Conservation (phyloP, 2,797 vertebrate genomes). For the Labeo calbasu region DNA sequence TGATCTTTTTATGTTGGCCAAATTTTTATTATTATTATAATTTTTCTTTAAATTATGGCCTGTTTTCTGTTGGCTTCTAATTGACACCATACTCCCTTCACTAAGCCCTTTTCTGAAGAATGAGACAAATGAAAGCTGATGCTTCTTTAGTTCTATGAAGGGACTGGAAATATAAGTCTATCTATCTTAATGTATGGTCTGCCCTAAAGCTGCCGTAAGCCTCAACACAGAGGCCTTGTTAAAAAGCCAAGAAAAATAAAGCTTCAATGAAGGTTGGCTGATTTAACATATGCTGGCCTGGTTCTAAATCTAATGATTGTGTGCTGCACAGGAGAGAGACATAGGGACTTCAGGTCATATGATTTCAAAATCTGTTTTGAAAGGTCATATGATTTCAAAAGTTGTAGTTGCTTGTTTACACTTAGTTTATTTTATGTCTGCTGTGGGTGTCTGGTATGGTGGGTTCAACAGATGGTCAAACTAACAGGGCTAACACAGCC, state of each 20-base stretch:
- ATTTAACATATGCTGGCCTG: constrained; percentile 12
- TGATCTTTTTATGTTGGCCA: not conserved
- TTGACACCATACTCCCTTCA: not conserved
- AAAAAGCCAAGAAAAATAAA: constrained; percentile 21
- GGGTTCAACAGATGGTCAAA: not conserved
- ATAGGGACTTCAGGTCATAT: not conserved
- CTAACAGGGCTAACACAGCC: not conserved
- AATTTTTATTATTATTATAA: not conserved
- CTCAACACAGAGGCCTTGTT: constrained; percentile 3
- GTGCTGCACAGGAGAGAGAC: not conserved
- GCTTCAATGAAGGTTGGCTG: not conserved
- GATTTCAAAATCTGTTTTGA: not conserved
- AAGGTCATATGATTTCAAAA: not conserved
- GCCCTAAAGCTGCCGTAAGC: constrained; percentile 11
- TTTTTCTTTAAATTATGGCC: not conserved
- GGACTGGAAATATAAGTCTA: constrained; percentile 4
- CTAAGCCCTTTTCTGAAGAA: not conserved
- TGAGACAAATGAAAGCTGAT: not conserved
- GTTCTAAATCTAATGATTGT: not conserved
- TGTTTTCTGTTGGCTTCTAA: not conserved
- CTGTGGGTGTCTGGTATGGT: not conserved
- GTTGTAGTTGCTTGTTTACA: not conserved
- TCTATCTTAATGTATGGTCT: constrained; percentile 9
- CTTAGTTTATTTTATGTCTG: not conserved
- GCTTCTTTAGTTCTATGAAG: constrained; percentile 11